These are phyloP conservation scores for Clarias pachynema DNA, from an alignment of 2,797 vertebrate genomes.

Conservation along the genomic window DNA sequence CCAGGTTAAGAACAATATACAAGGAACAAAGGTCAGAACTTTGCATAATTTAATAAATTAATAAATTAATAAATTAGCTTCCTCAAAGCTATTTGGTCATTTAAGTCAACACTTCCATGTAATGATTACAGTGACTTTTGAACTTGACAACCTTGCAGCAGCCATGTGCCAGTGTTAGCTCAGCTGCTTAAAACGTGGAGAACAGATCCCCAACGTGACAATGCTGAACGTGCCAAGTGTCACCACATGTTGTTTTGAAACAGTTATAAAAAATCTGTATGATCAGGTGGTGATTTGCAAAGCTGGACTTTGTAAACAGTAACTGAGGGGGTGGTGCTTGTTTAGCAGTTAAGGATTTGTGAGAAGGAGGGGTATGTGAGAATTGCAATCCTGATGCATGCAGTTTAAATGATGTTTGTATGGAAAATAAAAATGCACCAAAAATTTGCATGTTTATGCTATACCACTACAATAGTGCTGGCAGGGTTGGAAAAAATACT, in stretches of 20 bases:
- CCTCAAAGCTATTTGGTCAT: not conserved
- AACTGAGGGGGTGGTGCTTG: conserved; percentile 24
- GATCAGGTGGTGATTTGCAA: conserved; percentile 46
- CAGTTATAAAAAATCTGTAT: conserved; percentile 48
- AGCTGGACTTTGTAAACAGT: conserved; percentile 39
- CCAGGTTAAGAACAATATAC: not conserved
- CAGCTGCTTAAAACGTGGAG: conserved; percentile 53
- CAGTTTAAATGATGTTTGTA: not conserved
- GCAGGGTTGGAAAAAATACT: not conserved
- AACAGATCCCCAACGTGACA: conserved; percentile 32
- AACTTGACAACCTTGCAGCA: conserved; percentile 36
- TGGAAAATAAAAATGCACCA: no score
- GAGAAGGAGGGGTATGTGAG: not conserved
- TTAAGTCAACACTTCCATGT: conserved; percentile 33
- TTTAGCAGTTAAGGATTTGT: not conserved
- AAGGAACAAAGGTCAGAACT: not conserved
- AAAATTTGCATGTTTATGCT: not conserved
- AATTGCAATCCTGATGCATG: not conserved
- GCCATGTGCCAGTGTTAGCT: conserved; percentile 52
- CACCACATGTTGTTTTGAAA: conserved; percentile 50
- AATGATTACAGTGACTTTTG: conserved; percentile 36
- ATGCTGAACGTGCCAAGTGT: conserved; percentile 42
- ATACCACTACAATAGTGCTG: not conserved
- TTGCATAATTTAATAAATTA: not conserved
- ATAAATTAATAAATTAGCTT: not conserved